Evolutionary conservation across 2,888 invertebrate genomes (phyloP).

Genomic region (Aelia acuminata): DNA sequence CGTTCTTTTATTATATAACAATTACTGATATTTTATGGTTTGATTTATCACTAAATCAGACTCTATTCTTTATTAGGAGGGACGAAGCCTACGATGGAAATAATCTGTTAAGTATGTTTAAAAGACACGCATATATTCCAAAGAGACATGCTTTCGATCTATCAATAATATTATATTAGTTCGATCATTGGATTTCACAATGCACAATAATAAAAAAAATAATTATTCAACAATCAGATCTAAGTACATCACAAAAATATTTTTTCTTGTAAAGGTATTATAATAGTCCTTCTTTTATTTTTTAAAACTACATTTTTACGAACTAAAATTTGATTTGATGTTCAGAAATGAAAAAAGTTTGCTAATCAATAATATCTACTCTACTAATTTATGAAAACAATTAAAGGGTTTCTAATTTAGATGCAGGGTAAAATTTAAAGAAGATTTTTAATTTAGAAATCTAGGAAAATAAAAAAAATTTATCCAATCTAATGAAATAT

Average conservation of each 20-base stretch:
- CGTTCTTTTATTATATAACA: background rate
- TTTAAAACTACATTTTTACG: background rate
- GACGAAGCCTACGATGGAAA: background rate
- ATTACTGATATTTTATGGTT: background rate
- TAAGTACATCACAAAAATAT: background rate
- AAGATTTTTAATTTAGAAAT: background rate
- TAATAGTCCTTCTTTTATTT: background rate
- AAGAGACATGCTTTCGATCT: conserved; percentile 6
- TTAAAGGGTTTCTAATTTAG: background rate
- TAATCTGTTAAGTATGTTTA: background rate
- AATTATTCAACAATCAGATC: background rate
- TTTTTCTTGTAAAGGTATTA: background rate
- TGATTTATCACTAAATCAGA: background rate
- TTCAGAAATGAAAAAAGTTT: too few species aligned
- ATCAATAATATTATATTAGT: background rate
- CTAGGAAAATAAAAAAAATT: background rate
- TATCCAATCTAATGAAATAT: background rate
- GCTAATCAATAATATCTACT: background rate
- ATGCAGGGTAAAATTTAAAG: background rate
- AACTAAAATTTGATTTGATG: background rate
- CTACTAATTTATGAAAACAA: background rate
- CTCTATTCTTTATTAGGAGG: background rate
- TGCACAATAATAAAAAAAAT: background rate
- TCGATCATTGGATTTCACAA: background rate
- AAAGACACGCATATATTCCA: background rate